These are phyloP conservation scores for Eulemur mongoz DNA, from an alignment of 2,797 vertebrate species.

Conservation along the genomic window DNA sequence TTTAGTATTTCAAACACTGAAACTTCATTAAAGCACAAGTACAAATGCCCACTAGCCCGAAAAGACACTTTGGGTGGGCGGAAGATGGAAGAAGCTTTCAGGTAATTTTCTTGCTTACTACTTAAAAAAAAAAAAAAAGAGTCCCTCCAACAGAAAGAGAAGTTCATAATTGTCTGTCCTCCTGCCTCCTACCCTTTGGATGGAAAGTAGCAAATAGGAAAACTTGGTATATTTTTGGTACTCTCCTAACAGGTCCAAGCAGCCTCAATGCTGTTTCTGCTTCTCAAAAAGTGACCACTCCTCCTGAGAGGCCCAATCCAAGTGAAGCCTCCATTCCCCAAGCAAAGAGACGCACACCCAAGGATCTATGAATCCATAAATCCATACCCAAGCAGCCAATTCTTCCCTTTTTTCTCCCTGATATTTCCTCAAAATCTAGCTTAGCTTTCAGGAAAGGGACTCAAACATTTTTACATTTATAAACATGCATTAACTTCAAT, in stretches of 20 bases:
- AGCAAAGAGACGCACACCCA: neutral
- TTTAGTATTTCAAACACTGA: conserved; percentile 63
- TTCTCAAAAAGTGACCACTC: neutral
- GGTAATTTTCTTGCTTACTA: neutral
- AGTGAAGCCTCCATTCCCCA: neutral
- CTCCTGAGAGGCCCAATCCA: neutral
- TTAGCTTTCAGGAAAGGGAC: neutral
- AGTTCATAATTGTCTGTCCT: neutral
- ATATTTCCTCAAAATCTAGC: neutral
- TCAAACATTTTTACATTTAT: neutral
- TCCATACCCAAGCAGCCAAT: neutral
- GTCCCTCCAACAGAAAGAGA: neutral
- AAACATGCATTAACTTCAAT: conserved; percentile 21
- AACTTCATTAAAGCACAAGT: conserved; percentile 25
- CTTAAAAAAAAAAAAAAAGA: neutral
- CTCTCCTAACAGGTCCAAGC: neutral
- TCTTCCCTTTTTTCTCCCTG: neutral
- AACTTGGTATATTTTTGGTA: neutral
- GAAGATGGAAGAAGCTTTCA: neutral
- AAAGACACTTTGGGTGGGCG: neutral
- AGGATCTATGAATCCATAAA: neutral
- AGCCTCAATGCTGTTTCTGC: neutral
- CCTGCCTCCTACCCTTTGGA: neutral
- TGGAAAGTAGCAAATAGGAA: neutral
- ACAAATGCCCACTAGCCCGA: neutral